Conservation (phyloP, 2,888 invertebrate genomes). For the Pelosia muscerda region DNA sequence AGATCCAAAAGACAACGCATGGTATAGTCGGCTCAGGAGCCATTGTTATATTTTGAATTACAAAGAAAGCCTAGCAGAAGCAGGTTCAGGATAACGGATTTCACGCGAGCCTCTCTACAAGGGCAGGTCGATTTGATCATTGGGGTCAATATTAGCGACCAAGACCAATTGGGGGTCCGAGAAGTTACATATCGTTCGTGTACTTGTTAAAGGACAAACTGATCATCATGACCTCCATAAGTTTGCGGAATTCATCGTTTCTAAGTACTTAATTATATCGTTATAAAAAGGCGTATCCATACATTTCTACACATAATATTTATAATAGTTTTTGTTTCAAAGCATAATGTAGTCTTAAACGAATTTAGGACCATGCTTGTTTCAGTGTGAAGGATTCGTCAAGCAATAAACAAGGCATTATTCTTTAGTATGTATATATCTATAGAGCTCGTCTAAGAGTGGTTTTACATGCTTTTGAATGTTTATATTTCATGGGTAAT, state of each 20-base stretch:
- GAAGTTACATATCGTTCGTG: too few species aligned
- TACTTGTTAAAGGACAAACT: too few species aligned
- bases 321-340: slow-evolving; percentile 65
- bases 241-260: not conserved
- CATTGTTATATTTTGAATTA: too few species aligned
- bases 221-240: too few species aligned
- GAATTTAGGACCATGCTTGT: slow-evolving; percentile 67
- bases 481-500: slow-evolving; percentile 62
- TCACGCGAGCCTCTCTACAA: too few species aligned
- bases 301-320: slow-evolving; percentile 50
- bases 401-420: slow-evolving; percentile 68
- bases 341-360: slow-evolving; percentile 77
- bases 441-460: slow-evolving; percentile 55
- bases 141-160: too few species aligned
- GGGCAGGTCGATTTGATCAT: too few species aligned
- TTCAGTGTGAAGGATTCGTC: slow-evolving; percentile 45
- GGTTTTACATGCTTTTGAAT: slow-evolving; percentile 64
- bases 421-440: slow-evolving; percentile 21
- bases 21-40: too few species aligned
- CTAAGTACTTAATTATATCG: not conserved
- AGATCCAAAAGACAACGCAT: too few species aligned
- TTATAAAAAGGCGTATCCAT: slow-evolving; percentile 48
- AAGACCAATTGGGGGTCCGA: too few species aligned
- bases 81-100: too few species aligned
- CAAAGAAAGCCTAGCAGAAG: too few species aligned